These are phyloP conservation scores for Lutraria lutraria DNA, from an alignment of 2,888 invertebrate genomes.

Conservation along the genomic window DNA sequence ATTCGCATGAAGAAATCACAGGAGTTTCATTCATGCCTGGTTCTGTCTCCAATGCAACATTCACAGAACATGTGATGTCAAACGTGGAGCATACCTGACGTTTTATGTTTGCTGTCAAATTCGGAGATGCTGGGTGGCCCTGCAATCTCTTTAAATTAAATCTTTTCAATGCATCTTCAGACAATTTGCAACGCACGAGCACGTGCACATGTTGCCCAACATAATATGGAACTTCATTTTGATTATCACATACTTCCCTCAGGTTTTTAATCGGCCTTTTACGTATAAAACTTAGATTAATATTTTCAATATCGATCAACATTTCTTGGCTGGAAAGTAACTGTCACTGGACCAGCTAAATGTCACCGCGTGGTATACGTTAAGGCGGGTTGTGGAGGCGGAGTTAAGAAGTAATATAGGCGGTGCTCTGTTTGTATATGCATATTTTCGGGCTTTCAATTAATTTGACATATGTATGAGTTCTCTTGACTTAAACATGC, in stretches of 20 bases:
- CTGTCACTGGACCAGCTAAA: too few species aligned
- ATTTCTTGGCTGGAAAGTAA: neutral
- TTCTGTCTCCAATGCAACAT: neutral
- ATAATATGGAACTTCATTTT: neutral
- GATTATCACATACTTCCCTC: neutral
- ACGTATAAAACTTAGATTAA: neutral
- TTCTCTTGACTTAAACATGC: too few species aligned
- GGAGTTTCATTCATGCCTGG: neutral
- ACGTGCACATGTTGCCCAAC: slow-evolving; percentile 23
- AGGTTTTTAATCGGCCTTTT: neutral
- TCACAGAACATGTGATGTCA: slow-evolving; percentile 49
- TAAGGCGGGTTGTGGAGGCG: too few species aligned
- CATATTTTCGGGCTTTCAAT: too few species aligned
- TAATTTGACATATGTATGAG: too few species aligned
- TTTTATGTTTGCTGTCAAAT: slow-evolving; percentile 44
- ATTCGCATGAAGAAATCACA: neutral
- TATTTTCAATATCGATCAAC: slow-evolving; percentile 17
- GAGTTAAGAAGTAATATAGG: too few species aligned
- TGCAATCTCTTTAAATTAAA: slow-evolving; percentile 38
- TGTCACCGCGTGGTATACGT: too few species aligned
- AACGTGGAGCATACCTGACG: slow-evolving; percentile 43
- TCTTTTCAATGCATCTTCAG: slow-evolving; percentile 22
- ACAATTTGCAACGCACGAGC: slow-evolving; percentile 19
- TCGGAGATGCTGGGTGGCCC: slow-evolving; percentile 47
- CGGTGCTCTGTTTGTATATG: too few species aligned